Evolutionary conservation across 2,113 vertebrate genomes (phyloP).

Genomic region (Seriola dumerili): DNA sequence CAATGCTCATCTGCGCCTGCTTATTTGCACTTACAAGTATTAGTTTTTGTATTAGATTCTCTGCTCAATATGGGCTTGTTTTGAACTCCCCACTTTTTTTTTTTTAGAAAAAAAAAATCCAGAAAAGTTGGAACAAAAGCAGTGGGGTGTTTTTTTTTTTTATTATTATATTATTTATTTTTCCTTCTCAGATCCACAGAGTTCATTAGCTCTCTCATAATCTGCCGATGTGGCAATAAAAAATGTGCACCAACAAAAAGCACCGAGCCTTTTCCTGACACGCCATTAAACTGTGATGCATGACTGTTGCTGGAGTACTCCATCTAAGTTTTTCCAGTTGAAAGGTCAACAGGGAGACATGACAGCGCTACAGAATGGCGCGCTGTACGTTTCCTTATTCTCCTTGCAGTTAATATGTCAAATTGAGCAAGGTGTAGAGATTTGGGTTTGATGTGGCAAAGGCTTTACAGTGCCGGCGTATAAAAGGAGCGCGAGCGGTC

Average conservation of each 20-base stretch:
- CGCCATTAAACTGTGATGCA: constrained; percentile 83
- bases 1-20: constrained; percentile 45
- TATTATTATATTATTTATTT: not conserved
- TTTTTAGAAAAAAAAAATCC: constrained; percentile 34
- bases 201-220: constrained; percentile 85
- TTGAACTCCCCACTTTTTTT: constrained; percentile 55
- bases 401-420: constrained; percentile 47
- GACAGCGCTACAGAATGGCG: constrained; percentile 63
- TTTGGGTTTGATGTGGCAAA: not conserved
- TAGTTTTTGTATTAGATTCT: constrained; percentile 77
- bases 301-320: constrained; percentile 60
- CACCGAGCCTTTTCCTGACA: constrained; percentile 64
- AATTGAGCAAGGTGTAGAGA: constrained; percentile 15
- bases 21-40: constrained; percentile 76
- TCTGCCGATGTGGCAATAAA: constrained; percentile 84
- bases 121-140: constrained; percentile 68
- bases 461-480: not conserved
- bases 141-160: not conserved
- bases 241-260: constrained; percentile 73
- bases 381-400: constrained; percentile 41
- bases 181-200: constrained; percentile 54
- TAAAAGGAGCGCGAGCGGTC: not conserved
- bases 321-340: constrained; percentile 71
- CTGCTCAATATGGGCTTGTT: constrained; percentile 68
- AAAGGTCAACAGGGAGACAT: constrained; percentile 80